Conservation (phyloP, 2,113 vertebrate species). For the Chloebia gouldiae region DNA sequence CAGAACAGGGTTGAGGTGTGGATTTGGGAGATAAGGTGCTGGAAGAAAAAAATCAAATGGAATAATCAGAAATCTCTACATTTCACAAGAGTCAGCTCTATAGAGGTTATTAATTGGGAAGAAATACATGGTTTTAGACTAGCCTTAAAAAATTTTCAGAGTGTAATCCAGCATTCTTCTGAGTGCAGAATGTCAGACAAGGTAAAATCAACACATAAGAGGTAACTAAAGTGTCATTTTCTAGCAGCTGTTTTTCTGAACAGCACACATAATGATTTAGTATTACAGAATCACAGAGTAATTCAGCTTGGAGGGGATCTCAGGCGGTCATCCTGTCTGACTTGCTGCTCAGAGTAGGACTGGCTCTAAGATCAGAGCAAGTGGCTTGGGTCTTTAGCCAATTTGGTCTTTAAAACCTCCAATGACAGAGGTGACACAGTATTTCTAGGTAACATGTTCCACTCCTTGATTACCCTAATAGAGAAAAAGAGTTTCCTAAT, state of each 20-base stretch:
- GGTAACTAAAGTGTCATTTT: background rate
- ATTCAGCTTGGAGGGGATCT: background rate
- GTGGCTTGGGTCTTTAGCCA: background rate
- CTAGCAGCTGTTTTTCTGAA: conserved; percentile 5
- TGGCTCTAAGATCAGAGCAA: background rate
- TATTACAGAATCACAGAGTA: background rate
- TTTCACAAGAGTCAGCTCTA: background rate
- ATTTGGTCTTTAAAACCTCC: background rate
- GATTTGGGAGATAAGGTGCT: background rate
- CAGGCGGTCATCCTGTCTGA: background rate
- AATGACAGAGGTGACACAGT: background rate
- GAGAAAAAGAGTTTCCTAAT: background rate
- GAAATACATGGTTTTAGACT: background rate
- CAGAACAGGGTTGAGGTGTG: background rate
- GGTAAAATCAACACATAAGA: background rate
- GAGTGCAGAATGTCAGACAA: background rate
- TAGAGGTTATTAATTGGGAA: background rate
- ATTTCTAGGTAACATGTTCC: background rate
- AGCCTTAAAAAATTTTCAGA: background rate
- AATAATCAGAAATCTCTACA: background rate
- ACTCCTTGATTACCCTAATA: background rate
- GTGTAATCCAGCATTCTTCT: background rate
- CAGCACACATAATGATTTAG: background rate
- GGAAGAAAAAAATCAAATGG: background rate
- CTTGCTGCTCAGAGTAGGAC: background rate